Evolutionary conservation across 2,797 vertebrate species (phyloP), one percentile per base, ranked within the genome.

Genomic region (Chrysolophus pictus): DNA sequence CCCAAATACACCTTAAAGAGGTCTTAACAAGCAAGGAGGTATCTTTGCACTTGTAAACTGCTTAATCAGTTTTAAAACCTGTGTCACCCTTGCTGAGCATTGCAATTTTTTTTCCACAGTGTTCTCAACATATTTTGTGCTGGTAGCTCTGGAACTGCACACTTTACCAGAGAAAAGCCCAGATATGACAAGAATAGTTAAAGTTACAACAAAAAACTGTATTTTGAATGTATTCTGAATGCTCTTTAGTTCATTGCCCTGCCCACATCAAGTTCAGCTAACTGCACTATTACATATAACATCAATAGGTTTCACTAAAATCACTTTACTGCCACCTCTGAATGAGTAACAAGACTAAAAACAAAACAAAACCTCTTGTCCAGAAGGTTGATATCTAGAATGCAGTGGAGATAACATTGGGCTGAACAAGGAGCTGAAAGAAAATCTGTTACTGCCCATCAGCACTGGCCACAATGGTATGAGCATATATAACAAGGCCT

Each of bases 141-240:
- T 77, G 70, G 73, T 67, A 96, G 85, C 89, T 94, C 68, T 81
- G 84, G 88, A 94, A 90, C 77, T 97, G 83, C 81, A 92, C 39
- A 33, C 44, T 94, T 94, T 49, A 91, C 79, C n/a, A 73, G 46
- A 92, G 96, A 94, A 85, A 82, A 94, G 24, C 10, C 10, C 64
- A 87, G 76, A 94, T 46, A 82, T 42, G 55, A 56, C 55, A 94
- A 88, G 70, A 64, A 89, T 90, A 71, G 37, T 92, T 95, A 75
- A 88, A 70, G 14, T 47, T 75, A 76, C 37, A 39, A 89, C 39
- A 75, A 82, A 33, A 51, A 49, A 49, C 22, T 49, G 47, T 49
- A 24, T 49, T 49, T 9, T 53, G 49, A 28, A 28, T 18, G n/a
- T 35, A 39, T 33, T 55, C 42, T 68, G 14, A 85, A 89, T 65